phyloP scores from a whole-genome alignment of 2,888 invertebrate species.

The Eupithecia subfuscata region DNA sequence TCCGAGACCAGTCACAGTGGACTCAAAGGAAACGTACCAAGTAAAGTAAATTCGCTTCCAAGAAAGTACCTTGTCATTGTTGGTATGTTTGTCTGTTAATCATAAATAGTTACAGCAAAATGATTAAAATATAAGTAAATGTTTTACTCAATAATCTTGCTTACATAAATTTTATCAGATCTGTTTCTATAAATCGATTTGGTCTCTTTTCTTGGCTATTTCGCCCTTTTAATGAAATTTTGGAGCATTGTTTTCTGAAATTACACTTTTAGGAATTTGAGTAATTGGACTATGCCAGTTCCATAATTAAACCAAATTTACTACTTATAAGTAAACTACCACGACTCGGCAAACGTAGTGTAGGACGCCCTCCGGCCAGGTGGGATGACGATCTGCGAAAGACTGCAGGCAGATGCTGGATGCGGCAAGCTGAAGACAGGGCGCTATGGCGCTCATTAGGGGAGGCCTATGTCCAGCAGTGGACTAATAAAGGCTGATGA shows the following conservation, averaged over 20 bases:
- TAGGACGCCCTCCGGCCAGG: too few species aligned
- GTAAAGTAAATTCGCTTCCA: constrained; percentile 1
- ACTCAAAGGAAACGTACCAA: not conserved
- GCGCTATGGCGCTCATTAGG: too few species aligned
- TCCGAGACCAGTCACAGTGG: not conserved
- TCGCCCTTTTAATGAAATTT: not conserved
- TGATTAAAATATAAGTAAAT: not conserved
- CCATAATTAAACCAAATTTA: too few species aligned
- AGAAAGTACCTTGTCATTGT: not conserved
- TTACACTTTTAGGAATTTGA: too few species aligned
- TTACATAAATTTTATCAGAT: not conserved
- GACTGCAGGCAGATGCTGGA: too few species aligned
- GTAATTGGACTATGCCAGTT: too few species aligned
- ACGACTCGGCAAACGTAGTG: too few species aligned
- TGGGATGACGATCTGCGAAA: too few species aligned
- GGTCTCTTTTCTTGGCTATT: not conserved
- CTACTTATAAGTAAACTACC: too few species aligned
- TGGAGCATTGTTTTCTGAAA: not conserved
- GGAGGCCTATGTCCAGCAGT: too few species aligned
- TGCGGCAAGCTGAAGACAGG: too few species aligned
- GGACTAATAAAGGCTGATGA: too few species aligned
- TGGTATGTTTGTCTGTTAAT: not conserved
- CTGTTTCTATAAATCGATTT: not conserved
- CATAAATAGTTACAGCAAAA: not conserved
- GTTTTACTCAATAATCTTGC: not conserved